phyloP scores from a whole-genome alignment of 2,113 vertebrate species.

The Aptenodytes forsteri region DNA sequence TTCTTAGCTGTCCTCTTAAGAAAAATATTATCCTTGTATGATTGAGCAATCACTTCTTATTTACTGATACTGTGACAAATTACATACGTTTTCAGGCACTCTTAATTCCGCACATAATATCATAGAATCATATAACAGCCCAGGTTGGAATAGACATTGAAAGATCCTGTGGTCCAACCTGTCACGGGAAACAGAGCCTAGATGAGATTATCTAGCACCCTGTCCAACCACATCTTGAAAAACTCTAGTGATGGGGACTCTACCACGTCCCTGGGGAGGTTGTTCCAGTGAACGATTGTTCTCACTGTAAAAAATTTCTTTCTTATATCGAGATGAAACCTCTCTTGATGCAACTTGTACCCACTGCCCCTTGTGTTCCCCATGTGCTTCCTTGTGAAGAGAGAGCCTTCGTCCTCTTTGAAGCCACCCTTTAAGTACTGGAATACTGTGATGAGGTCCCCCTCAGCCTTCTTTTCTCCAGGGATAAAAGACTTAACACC shows the following conservation, averaged over 20 bases:
- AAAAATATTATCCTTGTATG: neutral
- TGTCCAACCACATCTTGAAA: neutral
- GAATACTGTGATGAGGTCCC: neutral
- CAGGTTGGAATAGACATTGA: neutral
- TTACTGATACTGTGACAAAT: neutral
- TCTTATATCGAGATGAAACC: neutral
- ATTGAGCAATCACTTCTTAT: neutral
- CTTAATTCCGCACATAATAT: neutral
- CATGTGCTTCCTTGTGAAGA: neutral
- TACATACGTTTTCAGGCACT: neutral
- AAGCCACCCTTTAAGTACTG: neutral
- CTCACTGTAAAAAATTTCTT: neutral
- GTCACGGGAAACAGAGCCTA: neutral
- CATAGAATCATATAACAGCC: neutral
- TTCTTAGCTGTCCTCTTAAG: neutral
- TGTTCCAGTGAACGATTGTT: neutral
- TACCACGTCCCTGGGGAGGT: neutral
- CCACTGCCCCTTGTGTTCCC: neutral
- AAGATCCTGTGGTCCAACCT: neutral
- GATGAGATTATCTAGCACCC: neutral
- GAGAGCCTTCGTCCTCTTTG: neutral
- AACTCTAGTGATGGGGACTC: neutral
- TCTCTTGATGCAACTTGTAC: neutral
- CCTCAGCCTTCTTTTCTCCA: neutral
- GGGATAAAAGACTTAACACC: neutral